These are phyloP conservation scores for Syngnathus typhle DNA, from an alignment of 2,113 vertebrate species.

Conservation along the genomic window DNA sequence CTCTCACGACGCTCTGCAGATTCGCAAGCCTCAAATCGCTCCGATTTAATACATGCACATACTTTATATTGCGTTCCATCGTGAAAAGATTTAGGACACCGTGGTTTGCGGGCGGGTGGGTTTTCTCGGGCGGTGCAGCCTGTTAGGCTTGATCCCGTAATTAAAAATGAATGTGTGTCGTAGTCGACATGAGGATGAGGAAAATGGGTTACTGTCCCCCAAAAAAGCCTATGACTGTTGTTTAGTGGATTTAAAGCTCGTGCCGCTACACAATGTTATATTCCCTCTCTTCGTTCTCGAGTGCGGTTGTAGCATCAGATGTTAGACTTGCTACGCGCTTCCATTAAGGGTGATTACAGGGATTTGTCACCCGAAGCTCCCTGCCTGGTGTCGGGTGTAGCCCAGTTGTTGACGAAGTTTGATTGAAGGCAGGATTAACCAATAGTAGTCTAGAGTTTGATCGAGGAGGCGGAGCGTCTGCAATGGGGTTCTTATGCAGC, in stretches of 20 bases:
- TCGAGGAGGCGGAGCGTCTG: slow-evolving; percentile 30
- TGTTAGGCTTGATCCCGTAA: slow-evolving; percentile 12
- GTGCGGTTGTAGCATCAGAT: not conserved
- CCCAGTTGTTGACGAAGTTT: slow-evolving; percentile 38
- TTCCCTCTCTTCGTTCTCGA: not conserved
- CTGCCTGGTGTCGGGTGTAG: slow-evolving; percentile 69
- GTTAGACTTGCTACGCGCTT: slow-evolving; percentile 1
- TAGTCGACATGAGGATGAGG: not conserved
- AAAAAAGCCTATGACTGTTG: slow-evolving; percentile 12
- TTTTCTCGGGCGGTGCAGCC: slow-evolving; percentile 44
- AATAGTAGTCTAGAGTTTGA: slow-evolving; percentile 45
- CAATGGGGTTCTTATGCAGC: slow-evolving; percentile 15
- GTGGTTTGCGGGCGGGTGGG: slow-evolving; percentile 42
- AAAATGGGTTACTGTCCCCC: slow-evolving; percentile 7
- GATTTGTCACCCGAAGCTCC: slow-evolving; percentile 66
- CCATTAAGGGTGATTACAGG: slow-evolving; percentile 24
- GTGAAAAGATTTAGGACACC: not conserved
- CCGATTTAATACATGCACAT: not conserved
- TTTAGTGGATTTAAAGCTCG: not conserved
- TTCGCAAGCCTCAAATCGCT: not conserved
- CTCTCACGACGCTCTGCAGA: slow-evolving; percentile 30
- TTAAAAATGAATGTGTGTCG: slow-evolving; percentile 29
- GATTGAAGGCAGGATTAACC: slow-evolving; percentile 53
- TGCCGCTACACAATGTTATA: not conserved
- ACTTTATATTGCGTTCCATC: not conserved